phyloP scores from a whole-genome alignment of 1,140 invertebrate genomes.

The Lethrus apterus region DNA sequence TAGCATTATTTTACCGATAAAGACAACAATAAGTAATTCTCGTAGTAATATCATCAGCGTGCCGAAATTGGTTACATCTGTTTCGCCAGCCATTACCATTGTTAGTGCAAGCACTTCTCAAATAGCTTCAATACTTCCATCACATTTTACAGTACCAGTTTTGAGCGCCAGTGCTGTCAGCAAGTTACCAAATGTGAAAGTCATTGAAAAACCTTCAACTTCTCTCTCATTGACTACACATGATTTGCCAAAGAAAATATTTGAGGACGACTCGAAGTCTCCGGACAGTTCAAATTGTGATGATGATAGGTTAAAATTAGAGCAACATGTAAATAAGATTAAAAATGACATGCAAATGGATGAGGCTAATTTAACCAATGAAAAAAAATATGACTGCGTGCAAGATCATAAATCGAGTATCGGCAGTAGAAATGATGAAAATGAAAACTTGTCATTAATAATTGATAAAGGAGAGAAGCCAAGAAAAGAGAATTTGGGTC shows the following conservation, averaged over 20 bases:
- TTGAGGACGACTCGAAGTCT: slow-evolving; percentile 53
- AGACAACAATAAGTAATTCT: slow-evolving; percentile 18
- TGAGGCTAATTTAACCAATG: no score
- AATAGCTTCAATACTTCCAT: slow-evolving; percentile 35
- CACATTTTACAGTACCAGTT: slow-evolving; percentile 36
- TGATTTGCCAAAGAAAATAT: slow-evolving; percentile 54
- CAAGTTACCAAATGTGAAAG: slow-evolving; percentile 39
- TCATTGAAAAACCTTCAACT: slow-evolving; percentile 46
- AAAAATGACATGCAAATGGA: no score
- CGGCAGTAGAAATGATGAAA: slow-evolving; percentile 20
- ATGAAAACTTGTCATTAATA: not conserved
- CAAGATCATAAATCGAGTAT: slow-evolving; percentile 25
- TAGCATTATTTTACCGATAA: slow-evolving; percentile 33
- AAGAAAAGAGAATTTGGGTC: not conserved
- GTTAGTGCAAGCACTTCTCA: slow-evolving; percentile 37
- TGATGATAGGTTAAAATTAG: slow-evolving; percentile 38
- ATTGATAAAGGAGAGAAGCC: not conserved
- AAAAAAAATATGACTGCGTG: no score
- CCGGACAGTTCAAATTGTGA: slow-evolving; percentile 47
- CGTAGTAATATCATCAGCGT: slow-evolving; percentile 33
- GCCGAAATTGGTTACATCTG: slow-evolving; percentile 26
- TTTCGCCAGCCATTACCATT: slow-evolving; percentile 34
- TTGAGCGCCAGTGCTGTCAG: slow-evolving; percentile 38
- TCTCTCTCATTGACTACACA: slow-evolving; percentile 48
- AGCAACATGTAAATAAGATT: slow-evolving; percentile 6